Percentiles rank a stretch among this genome's conserved stretches.
Conservation (phyloP, 2,797 vertebrate genomes). For the Megalops cyprinoides region DNA sequence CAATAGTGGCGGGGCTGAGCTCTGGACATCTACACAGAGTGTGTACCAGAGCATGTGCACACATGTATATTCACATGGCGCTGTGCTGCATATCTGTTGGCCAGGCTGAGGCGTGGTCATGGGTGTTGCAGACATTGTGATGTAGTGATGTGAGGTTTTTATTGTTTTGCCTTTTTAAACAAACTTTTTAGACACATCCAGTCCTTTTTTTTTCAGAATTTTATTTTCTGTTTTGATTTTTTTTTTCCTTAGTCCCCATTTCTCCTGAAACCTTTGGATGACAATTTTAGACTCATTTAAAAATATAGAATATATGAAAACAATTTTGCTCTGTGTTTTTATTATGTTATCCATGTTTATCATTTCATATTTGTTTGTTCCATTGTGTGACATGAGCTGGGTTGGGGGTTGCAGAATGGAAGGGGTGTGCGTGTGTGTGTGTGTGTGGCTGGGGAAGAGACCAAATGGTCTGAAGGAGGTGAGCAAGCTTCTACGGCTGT, state of each 20-base stretch:
- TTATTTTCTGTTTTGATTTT: slow-evolving; percentile 31
- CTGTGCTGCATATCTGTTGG: slow-evolving; percentile 42
- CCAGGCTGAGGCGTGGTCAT: slow-evolving; percentile 33
- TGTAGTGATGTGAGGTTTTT: slow-evolving; percentile 16
- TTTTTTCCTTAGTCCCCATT: slow-evolving; percentile 26
- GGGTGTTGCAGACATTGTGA: slow-evolving; percentile 23
- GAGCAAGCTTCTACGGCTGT: too few relatives aligned
- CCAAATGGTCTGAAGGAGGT: not conserved
- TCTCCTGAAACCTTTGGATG: slow-evolving; percentile 26
- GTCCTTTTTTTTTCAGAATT: slow-evolving; percentile 28
- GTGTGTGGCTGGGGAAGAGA: not conserved
- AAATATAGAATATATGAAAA: slow-evolving; percentile 40
- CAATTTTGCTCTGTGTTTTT: slow-evolving; percentile 1
- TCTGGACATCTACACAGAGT: slow-evolving; percentile 38
- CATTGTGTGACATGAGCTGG: too few relatives aligned
- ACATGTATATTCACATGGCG: slow-evolving; percentile 39
- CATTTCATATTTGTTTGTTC: not conserved
- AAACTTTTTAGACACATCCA: slow-evolving; percentile 40
- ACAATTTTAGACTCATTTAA: slow-evolving; percentile 45
- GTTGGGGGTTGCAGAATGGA: too few relatives aligned
- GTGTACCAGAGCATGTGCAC: slow-evolving; percentile 32
- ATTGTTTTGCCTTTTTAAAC: slow-evolving; percentile 48
- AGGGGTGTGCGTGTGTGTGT: not conserved
- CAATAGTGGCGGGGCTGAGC: not conserved
- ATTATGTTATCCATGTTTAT: not conserved